These are phyloP conservation scores for Poecilia velifera DNA, from an alignment of 2,797 vertebrate genomes.

Conservation along the genomic window DNA sequence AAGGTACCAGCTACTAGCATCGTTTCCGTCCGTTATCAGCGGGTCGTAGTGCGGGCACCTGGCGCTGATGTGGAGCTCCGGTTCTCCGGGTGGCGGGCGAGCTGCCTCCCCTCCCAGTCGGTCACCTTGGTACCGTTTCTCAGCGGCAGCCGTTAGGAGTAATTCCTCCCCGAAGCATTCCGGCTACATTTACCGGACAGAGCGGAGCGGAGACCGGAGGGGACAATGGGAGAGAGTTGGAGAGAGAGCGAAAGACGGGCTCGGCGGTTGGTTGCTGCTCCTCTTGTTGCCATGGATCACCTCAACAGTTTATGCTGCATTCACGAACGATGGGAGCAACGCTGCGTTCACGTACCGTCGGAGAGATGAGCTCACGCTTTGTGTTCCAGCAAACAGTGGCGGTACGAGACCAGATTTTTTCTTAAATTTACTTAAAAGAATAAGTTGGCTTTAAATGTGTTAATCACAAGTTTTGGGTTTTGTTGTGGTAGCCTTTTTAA, in stretches of 20 bases:
- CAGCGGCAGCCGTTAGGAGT: constrained; percentile 39
- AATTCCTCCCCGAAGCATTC: constrained; percentile 41
- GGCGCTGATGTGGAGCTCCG: constrained; percentile 46
- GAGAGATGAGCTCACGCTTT: constrained; percentile 11
- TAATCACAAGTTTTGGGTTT: too few relatives aligned
- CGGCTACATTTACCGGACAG: constrained; percentile 29
- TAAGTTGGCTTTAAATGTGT: too few relatives aligned
- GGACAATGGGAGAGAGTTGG: constrained; percentile 4
- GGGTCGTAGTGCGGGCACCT: constrained; percentile 56
- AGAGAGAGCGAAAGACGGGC: constrained; percentile 24
- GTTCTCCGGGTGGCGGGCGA: constrained; percentile 22
- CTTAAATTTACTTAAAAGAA: too few relatives aligned
- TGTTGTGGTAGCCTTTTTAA: too few relatives aligned
- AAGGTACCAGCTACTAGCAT: constrained; percentile 40
- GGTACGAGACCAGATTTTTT: too few relatives aligned
- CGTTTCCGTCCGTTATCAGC: constrained; percentile 29
- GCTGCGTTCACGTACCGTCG: constrained; percentile 58
- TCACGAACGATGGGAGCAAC: constrained; percentile 64
- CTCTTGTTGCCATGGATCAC: constrained; percentile 86
- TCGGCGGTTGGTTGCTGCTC: constrained; percentile 68
- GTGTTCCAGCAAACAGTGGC: too few relatives aligned
- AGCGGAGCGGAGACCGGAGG: constrained; percentile 11
- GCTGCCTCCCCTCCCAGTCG: constrained; percentile 44
- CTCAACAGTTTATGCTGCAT: constrained; percentile 79
- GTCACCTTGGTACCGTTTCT: constrained; percentile 68